Conservation (phyloP, 2,888 invertebrate species). For the Pomacea canaliculata region DNA sequence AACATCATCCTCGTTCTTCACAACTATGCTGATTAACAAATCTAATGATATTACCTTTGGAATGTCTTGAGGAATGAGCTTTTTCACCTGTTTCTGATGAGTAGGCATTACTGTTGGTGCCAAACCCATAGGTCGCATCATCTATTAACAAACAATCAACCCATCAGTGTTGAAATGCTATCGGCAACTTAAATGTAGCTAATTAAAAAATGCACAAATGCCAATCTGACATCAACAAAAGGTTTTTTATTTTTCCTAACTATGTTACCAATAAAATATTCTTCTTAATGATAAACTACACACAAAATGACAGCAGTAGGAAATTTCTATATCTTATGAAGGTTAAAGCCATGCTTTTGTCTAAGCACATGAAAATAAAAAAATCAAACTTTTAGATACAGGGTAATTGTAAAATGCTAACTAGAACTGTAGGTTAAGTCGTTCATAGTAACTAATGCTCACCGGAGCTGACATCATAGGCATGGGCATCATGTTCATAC, state of each 20-base stretch:
- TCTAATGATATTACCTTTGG: constrained; percentile 50
- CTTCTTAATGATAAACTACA: too few species aligned
- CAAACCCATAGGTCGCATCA: constrained; percentile 51
- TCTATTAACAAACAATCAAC: constrained; percentile 35
- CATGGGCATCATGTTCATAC: constrained; percentile 68
- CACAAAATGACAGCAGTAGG: too few species aligned
- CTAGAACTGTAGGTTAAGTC: too few species aligned
- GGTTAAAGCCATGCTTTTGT: too few species aligned
- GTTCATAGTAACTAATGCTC: constrained; percentile 27
- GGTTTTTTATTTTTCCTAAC: background rate
- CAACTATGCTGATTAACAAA: background rate
- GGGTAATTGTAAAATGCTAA: too few species aligned
- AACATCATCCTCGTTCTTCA: background rate
- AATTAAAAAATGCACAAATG: background rate
- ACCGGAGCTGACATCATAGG: constrained; percentile 67
- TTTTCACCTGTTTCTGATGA: constrained; percentile 51
- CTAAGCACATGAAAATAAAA: too few species aligned
- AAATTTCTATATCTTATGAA: too few species aligned
- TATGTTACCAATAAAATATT: too few species aligned
- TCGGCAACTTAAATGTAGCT: constrained; percentile 31
- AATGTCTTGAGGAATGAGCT: constrained; percentile 65
- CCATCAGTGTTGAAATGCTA: constrained; percentile 45
- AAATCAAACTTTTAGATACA: too few species aligned
- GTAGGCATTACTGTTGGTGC: constrained; percentile 28
- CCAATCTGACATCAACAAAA: background rate